phyloP scores from a whole-genome alignment of 53 echinoderm and acorn worm genomes.

The Patiria pectinifera region DNA sequence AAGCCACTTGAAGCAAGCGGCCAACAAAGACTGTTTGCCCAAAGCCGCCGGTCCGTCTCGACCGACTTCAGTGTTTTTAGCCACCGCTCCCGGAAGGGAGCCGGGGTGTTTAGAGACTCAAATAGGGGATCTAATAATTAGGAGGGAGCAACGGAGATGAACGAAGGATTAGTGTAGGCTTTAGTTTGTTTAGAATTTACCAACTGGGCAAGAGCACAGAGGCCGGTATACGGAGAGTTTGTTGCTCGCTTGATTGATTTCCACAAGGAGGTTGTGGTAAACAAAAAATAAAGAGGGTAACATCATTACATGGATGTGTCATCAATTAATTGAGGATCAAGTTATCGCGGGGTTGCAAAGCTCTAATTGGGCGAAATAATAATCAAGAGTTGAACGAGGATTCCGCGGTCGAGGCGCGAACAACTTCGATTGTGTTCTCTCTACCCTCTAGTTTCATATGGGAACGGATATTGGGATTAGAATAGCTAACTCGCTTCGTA shows the following conservation, averaged over 20 bases:
- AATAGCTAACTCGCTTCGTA: neutral
- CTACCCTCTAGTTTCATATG: neutral
- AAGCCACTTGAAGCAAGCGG: neutral
- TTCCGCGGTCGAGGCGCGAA: slow-evolving; percentile 5
- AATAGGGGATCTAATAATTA: neutral
- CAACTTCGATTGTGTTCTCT: slow-evolving; percentile 12
- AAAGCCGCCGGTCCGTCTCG: slow-evolving; percentile 38
- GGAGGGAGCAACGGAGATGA: neutral
- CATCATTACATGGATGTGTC: slow-evolving; percentile 38
- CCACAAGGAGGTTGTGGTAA: neutral
- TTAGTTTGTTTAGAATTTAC: neutral
- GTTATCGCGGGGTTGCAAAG: neutral
- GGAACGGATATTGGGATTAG: neutral
- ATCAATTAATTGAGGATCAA: neutral
- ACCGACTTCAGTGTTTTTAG: neutral
- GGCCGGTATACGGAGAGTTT: no score
- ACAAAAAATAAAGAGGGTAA: neutral
- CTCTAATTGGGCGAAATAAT: slow-evolving; percentile 14
- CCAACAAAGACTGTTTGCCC: slow-evolving; percentile 38
- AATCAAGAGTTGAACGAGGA: neutral
- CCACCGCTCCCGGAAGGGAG: neutral
- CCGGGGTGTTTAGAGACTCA: neutral
- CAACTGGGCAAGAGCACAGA: no score
- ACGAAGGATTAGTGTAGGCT: neutral
- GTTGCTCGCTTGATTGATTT: no score